phyloP scores from a whole-genome alignment of 2,888 invertebrate species.

The Caenorhabditis afra region DNA sequence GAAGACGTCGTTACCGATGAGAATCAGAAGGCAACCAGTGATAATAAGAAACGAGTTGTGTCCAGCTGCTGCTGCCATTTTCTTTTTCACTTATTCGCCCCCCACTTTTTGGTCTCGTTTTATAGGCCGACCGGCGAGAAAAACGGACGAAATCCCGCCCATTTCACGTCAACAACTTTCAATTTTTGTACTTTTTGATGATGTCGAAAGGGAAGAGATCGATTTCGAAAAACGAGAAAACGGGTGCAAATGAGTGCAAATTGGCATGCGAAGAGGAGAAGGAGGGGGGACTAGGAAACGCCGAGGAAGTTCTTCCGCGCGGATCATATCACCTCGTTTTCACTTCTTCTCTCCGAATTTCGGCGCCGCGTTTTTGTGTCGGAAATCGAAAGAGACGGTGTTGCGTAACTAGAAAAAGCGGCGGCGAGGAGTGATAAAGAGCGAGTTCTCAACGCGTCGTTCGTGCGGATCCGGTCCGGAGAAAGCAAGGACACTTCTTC shows the following conservation, averaged over 20 bases:
- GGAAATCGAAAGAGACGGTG: conserved; percentile 30
- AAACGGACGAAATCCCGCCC: conserved; percentile 10
- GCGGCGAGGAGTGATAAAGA: conserved; percentile 11
- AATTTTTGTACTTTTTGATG: conserved; percentile 39
- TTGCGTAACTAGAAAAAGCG: conserved; percentile 42
- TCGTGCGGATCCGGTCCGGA: conserved; percentile 27
- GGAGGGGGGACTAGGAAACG: not conserved
- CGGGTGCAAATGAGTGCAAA: conserved; percentile 8
- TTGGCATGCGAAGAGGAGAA: conserved; percentile 4
- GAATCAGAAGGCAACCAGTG: conserved; percentile 9
- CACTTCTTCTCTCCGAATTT: conserved; percentile 21
- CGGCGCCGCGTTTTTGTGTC: conserved; percentile 27
- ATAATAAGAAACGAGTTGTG: conserved; percentile 38
- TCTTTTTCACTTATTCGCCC: not conserved
- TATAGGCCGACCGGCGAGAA: conserved; percentile 10
- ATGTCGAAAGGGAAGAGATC: conserved; percentile 38
- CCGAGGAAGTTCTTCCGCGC: not conserved
- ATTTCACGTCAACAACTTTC: conserved; percentile 20
- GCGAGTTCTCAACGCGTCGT: no score
- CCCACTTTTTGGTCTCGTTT: conserved; percentile 27
- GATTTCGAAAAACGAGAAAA: conserved; percentile 6
- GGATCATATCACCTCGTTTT: conserved; percentile 19
- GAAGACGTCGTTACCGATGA: conserved; percentile 46
- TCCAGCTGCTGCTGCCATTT: not conserved
- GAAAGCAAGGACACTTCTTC: conserved; percentile 32